phyloP scores from a whole-genome alignment of 1,140 invertebrate genomes.

The Drosophila kurseongensis region DNA sequence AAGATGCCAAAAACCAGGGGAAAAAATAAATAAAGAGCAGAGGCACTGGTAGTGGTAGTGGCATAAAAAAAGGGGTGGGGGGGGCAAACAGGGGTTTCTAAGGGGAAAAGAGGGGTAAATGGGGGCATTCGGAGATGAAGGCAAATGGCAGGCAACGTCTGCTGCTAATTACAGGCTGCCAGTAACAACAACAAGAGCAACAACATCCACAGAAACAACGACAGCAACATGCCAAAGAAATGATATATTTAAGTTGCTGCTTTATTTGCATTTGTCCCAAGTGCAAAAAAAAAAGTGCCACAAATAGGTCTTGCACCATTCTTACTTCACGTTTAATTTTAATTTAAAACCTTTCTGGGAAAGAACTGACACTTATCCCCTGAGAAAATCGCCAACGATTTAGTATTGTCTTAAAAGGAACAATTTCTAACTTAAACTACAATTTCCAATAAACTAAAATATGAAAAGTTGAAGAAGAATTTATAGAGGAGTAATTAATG shows the following conservation, averaged over 20 bases:
- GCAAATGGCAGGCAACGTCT: constrained; percentile 70
- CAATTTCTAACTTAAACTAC: too few relatives aligned
- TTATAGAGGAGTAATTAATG: too few relatives aligned
- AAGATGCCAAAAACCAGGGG: constrained; percentile 53
- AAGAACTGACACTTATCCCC: too few relatives aligned
- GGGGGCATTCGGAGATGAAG: constrained; percentile 38
- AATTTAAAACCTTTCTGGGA: background rate
- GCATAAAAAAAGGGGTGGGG: background rate
- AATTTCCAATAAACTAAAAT: too few relatives aligned
- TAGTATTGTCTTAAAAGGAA: too few relatives aligned
- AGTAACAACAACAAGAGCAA: constrained; percentile 42
- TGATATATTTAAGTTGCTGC: constrained; percentile 66
- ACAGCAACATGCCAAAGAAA: constrained; percentile 59
- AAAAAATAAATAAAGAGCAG: constrained; percentile 5
- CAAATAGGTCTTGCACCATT: constrained; percentile 3
- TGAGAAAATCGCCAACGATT: too few relatives aligned
- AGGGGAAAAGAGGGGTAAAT: background rate
- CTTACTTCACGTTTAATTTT: constrained; percentile 1
- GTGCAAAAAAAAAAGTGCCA: constrained; percentile 6
- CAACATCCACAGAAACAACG: constrained; percentile 31
- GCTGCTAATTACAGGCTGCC: constrained; percentile 78
- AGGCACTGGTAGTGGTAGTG: background rate
- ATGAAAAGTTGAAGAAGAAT: too few relatives aligned
- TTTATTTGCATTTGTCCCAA: constrained; percentile 54
- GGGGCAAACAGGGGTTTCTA: background rate